These are phyloP conservation scores for Merodon equestris DNA, from an alignment of 2,888 invertebrate genomes.

Conservation along the genomic window DNA sequence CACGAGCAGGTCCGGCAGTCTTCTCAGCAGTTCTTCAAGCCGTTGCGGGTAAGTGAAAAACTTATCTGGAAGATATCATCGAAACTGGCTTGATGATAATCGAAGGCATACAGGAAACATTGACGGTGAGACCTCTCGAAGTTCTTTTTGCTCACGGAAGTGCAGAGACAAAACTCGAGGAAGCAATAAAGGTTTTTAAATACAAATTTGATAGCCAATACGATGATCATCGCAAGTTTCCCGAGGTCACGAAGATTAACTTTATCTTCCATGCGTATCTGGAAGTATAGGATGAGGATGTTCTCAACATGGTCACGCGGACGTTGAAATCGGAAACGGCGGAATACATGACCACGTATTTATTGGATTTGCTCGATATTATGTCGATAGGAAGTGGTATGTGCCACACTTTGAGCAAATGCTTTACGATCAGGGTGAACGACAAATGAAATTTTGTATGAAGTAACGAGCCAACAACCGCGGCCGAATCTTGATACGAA, in stretches of 20 bases:
- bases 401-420: slow-evolving; percentile 99
- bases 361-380: slow-evolving; percentile 87
- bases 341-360: slow-evolving; percentile 97
- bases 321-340: slow-evolving; percentile 93
- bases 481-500: slow-evolving; percentile 95
- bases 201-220: slow-evolving; percentile 82
- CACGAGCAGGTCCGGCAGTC: slow-evolving; percentile 88
- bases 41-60: slow-evolving; percentile 88
- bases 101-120: slow-evolving; percentile 72
- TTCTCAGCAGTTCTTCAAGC: slow-evolving; percentile 88
- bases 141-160: slow-evolving; percentile 78
- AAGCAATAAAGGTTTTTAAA: slow-evolving; percentile 82
- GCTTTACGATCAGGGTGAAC: slow-evolving; percentile 95
- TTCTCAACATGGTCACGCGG: slow-evolving; percentile 87
- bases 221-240: slow-evolving; percentile 94
- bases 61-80: slow-evolving; percentile 82
- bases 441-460: slow-evolving; percentile 84
- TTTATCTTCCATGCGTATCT: slow-evolving; percentile 89
- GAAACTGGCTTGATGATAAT: slow-evolving; percentile 83
- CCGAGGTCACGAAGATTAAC: slow-evolving; percentile 93
- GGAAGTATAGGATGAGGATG: slow-evolving; percentile 77
- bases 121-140: slow-evolving; percentile 70
- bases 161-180: slow-evolving; percentile 81
- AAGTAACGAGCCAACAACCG: slow-evolving; percentile 87
- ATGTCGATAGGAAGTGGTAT: slow-evolving; percentile 95